Evolutionary conservation across 1,140 invertebrate genomes (phyloP).

Genomic region (Bursaphelenchus mucronatus): DNA sequence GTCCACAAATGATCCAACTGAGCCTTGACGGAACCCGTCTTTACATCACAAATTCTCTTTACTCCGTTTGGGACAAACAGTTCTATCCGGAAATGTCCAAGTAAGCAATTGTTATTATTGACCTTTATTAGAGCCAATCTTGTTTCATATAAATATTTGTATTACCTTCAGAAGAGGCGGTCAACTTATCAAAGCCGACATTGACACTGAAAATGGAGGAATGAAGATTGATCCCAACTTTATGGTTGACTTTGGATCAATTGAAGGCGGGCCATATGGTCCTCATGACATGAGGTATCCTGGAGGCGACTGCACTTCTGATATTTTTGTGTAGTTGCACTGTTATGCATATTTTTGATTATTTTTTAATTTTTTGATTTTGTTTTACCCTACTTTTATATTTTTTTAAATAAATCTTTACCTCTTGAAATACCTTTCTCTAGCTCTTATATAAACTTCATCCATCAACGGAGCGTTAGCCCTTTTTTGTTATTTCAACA

Average conservation of each 20-base stretch:
- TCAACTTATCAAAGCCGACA: constrained; percentile 76
- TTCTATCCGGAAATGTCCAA: constrained; percentile 80
- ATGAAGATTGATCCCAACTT: constrained; percentile 80
- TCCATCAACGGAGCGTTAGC: too few relatives aligned
- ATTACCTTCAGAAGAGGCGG: constrained; percentile 69
- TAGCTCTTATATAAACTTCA: too few relatives aligned
- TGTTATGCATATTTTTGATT: too few relatives aligned
- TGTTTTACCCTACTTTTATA: too few relatives aligned
- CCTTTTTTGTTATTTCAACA: too few relatives aligned
- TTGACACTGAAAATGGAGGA: constrained; percentile 78
- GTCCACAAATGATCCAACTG: constrained; percentile 91
- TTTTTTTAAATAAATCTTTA: too few relatives aligned
- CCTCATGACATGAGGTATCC: constrained; percentile 95
- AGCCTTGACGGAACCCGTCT: constrained; percentile 88
- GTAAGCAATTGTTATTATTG: constrained; percentile 64
- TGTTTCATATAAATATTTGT: too few relatives aligned
- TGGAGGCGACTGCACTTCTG: constrained; percentile 90
- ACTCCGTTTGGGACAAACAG: constrained; percentile 85
- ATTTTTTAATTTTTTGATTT: too few relatives aligned
- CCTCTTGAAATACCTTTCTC: too few relatives aligned
- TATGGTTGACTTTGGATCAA: constrained; percentile 83
- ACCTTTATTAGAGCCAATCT: not conserved
- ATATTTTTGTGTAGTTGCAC: constrained; percentile 73
- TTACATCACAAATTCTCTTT: constrained; percentile 85
- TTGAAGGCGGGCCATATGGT: constrained; percentile 76